Percentiles rank a stretch among this genome's conserved stretches.
Evolutionary conservation across 2,888 invertebrate genomes (phyloP).

Genomic region (Leptinotarsa tumamoca): DNA sequence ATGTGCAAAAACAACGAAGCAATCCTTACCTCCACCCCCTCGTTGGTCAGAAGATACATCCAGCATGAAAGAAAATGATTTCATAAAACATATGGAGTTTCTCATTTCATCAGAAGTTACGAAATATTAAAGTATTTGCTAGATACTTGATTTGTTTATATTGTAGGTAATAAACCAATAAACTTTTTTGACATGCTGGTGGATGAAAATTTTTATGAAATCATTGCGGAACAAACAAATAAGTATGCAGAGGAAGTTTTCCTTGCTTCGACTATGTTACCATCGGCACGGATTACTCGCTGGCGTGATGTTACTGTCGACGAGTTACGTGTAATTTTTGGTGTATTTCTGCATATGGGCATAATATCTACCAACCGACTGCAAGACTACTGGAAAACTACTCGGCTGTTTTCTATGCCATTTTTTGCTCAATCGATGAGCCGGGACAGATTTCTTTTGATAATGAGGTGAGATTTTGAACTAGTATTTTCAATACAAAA

Average conservation of each 20-base stretch:
- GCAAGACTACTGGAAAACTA: slow-evolving; percentile 27
- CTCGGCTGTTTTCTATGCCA: slow-evolving; percentile 20
- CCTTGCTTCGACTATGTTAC: too few species aligned
- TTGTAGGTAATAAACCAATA: too few species aligned
- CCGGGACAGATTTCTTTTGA: slow-evolving; percentile 26
- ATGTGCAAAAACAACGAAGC: too few species aligned
- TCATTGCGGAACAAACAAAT: too few species aligned
- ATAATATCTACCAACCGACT: slow-evolving; percentile 19
- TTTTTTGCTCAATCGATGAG: slow-evolving; percentile 25
- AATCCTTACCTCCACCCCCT: too few species aligned
- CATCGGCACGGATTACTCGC: too few species aligned
- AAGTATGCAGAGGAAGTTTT: too few species aligned
- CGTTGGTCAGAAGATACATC: too few species aligned
- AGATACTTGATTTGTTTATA: neutral
- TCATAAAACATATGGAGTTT: neutral
- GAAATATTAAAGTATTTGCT: slow-evolving; percentile 2
- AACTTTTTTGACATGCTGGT: too few species aligned
- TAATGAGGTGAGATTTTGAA: slow-evolving; percentile 23
- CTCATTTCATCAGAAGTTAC: neutral
- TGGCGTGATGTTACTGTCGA: slow-evolving; percentile 17
- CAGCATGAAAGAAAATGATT: too few species aligned
- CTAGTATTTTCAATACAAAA: slow-evolving; percentile 16
- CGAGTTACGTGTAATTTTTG: slow-evolving; percentile 22
- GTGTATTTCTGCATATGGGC: slow-evolving; percentile 21
- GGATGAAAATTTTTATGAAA: too few species aligned